Conservation (phyloP, 2,113 vertebrate genomes). For the Pycnonotus jocosus region DNA sequence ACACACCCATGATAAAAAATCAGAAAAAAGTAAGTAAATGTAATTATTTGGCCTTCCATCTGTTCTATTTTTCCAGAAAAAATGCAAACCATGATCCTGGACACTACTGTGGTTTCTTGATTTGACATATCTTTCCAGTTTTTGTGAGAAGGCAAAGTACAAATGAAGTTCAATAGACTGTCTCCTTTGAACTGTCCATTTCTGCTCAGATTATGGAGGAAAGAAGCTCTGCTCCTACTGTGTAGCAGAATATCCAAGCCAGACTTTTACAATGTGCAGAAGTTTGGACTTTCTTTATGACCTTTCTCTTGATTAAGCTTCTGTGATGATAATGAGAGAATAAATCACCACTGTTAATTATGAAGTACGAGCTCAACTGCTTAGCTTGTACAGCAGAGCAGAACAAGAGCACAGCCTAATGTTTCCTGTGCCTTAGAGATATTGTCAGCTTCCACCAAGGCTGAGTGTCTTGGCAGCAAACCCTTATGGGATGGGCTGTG, state of each 20-base stretch:
- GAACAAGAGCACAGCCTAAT: neutral
- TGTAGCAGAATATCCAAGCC: neutral
- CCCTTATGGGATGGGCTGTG: neutral
- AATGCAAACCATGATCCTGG: neutral
- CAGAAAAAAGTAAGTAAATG: neutral
- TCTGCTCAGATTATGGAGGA: neutral
- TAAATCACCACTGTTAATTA: slow-evolving; percentile 5
- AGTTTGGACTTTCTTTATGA: neutral
- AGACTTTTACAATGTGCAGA: neutral
- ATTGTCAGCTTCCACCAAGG: neutral
- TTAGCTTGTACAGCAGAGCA: neutral
- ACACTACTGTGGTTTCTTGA: neutral
- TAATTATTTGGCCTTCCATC: neutral
- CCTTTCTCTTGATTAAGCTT: slow-evolving; percentile 5
- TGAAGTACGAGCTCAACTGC: neutral
- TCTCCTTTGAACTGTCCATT: neutral
- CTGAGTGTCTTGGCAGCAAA: neutral
- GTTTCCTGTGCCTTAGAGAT: neutral
- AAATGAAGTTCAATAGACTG: slow-evolving; percentile 4
- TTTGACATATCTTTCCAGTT: slow-evolving; percentile 8
- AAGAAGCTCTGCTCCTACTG: neutral
- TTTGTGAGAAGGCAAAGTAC: neutral
- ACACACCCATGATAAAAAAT: neutral
- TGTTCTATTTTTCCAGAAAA: slow-evolving; percentile 1
- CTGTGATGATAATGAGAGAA: neutral